Evolutionary conservation across 2,113 vertebrate genomes (phyloP).

Genomic region (Thymallus thymallus): DNA sequence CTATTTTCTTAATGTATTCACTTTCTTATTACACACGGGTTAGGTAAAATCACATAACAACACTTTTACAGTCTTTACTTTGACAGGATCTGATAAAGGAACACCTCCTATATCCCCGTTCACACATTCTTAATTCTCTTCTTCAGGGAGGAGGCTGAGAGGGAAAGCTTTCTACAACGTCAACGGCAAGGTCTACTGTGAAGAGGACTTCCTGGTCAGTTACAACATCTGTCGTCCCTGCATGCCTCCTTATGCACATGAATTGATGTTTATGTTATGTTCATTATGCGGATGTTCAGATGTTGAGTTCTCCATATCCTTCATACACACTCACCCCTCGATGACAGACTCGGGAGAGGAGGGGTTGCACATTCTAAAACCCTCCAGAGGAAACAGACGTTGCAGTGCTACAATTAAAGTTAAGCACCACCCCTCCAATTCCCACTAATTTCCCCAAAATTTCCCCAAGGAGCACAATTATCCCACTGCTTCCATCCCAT

Average conservation of each 20-base stretch:
- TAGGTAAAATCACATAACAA: too few species aligned
- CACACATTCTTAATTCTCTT: conserved; percentile 24
- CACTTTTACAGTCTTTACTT: too few species aligned
- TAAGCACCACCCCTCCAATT: conserved; percentile 56
- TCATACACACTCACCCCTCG: not conserved
- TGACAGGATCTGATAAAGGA: too few species aligned
- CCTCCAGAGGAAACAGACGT: conserved; percentile 53
- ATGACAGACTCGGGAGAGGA: conserved; percentile 9
- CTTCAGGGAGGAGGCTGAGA: conserved; percentile 88
- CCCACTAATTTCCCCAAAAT: conserved; percentile 48
- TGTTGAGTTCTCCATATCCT: not conserved
- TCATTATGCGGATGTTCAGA: not conserved
- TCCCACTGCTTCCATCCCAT: conserved; percentile 33
- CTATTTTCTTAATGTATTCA: too few species aligned
- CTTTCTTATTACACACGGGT: too few species aligned
- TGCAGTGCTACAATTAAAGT: conserved; percentile 44
- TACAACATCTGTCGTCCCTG: not conserved
- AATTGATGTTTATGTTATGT: not conserved
- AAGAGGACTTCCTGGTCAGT: conserved; percentile 98
- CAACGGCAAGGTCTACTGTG: conserved; percentile 96
- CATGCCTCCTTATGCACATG: not conserved
- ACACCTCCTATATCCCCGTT: too few species aligned
- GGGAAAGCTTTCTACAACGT: conserved; percentile 98
- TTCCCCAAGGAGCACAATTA: conserved; percentile 59
- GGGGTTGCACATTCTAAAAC: conserved; percentile 38